Base-by-base conservation (phyloP, 1,140 invertebrate genomes). In the Phthorimaea operculella region DNA sequence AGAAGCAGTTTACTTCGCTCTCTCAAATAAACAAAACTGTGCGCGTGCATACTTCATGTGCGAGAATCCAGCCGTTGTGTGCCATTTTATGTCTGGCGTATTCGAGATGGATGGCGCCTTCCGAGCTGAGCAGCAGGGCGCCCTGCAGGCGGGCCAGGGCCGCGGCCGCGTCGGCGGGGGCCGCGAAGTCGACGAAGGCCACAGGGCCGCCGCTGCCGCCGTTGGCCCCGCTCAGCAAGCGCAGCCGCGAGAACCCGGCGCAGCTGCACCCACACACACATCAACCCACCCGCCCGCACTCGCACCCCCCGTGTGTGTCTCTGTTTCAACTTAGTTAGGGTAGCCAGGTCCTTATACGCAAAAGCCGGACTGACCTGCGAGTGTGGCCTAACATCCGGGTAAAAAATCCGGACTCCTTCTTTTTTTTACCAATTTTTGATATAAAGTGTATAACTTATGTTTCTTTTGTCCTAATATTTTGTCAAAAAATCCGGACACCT, bases 21-120 rank as follows among this genome's bases (percentile, higher is more conserved):
- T 55, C 42, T 57, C 53, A 28, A 28, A 28, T 28, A 28, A 28
- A 28, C 21, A 57, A 53, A 55, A 59, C 39, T 60, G 76, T 73
- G 75, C 76, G 61, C 76, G 76, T 81, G 76, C 81, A 76, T 84
- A 84, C 81, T 84, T 84, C 81, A 74, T 84, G 79, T 81, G 81
- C 79, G 74, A 86, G 83, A 77, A 85, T 86, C 85, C 85, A 86
- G 78, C 83, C 85, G 79, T 86, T 87, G 84, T 86, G 85, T 68
- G 79, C 90, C 96, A 98, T 98, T 91, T 98, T 98, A 87, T 94
- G 96, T 89, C 97, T 96, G 83, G 97, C 97, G 89, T 96, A 98
- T 90, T 99, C 97, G 85, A 98, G 97, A 85, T 96, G 92, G 85
- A 99, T 97, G 77, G 96, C 95, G 73, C 96, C 96, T 82, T 98